A percentile compares a stretch with the other conserved stretches of the same genome.
Evolutionary conservation across 2,113 vertebrate genomes (phyloP).

Genomic region (Planiliza haematocheilus): DNA sequence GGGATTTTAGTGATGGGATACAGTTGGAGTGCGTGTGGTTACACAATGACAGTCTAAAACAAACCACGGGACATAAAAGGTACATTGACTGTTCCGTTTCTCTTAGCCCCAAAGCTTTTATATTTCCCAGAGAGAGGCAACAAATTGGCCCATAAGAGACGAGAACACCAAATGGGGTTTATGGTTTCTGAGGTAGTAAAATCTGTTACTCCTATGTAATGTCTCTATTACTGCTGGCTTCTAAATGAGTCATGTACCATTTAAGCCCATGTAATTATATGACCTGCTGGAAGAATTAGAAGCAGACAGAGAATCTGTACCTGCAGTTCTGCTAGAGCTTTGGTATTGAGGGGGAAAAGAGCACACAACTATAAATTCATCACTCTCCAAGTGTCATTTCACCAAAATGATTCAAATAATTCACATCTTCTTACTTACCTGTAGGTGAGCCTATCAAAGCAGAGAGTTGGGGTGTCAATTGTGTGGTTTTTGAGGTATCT

Average conservation of each 20-base stretch:
- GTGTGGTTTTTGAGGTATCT: too few relatives aligned
- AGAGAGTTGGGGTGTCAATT: too few relatives aligned
- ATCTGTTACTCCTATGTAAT: constrained; percentile 16
- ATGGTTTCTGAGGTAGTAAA: constrained; percentile 36
- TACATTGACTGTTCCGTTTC: constrained; percentile 53
- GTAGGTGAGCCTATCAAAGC: background rate
- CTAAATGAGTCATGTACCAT: constrained; percentile 74
- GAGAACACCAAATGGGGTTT: constrained; percentile 9
- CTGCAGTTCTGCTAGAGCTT: constrained; percentile 82
- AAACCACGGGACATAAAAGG: constrained; percentile 76
- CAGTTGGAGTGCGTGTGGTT: constrained; percentile 62
- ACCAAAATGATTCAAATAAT: background rate
- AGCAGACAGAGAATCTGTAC: constrained; percentile 76
- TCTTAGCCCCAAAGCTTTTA: constrained; percentile 21
- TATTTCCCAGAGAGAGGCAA: background rate
- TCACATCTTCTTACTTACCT: background rate
- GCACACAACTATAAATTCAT: constrained; percentile 57
- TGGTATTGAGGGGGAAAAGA: constrained; percentile 72
- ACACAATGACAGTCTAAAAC: constrained; percentile 64
- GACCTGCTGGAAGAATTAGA: constrained; percentile 57
- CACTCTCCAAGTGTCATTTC: constrained; percentile 12
- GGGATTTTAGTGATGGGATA: constrained; percentile 80
- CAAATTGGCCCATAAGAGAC: constrained; percentile 11
- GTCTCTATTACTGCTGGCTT: constrained; percentile 6
- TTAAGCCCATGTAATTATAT: constrained; percentile 71